phyloP scores from a whole-genome alignment of 2,113 vertebrate species.

The Pholis gunnellus region DNA sequence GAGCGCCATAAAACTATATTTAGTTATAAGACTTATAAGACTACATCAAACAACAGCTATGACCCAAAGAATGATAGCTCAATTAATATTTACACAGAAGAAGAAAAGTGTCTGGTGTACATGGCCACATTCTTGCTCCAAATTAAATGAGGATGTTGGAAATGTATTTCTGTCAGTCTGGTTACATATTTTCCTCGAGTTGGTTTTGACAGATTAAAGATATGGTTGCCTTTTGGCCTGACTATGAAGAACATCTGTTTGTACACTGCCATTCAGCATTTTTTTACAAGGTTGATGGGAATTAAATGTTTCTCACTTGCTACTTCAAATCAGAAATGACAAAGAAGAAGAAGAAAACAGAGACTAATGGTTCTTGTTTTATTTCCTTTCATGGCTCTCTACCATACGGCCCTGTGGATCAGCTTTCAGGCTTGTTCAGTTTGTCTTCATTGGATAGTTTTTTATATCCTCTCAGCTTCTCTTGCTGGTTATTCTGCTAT shows the following conservation, averaged over 20 bases:
- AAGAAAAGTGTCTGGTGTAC: background rate
- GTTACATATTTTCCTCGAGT: slow-evolving; percentile 23
- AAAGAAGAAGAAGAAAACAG: background rate
- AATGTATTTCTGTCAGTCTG: slow-evolving; percentile 3
- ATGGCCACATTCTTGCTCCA: background rate
- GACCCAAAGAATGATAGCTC: background rate
- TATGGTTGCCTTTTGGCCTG: background rate
- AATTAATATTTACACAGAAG: background rate
- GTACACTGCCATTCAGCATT: background rate
- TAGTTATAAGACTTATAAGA: background rate
- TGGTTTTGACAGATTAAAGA: slow-evolving; percentile 24
- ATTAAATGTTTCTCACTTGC: slow-evolving; percentile 1
- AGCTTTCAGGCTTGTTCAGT: background rate
- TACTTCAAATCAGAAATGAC: background rate
- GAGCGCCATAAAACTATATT: background rate
- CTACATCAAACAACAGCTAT: background rate
- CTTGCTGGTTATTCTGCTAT: background rate
- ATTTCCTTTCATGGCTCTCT: background rate
- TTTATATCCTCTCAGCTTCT: slow-evolving; percentile 10
- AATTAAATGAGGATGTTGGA: background rate
- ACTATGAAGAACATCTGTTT: background rate
- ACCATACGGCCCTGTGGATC: background rate
- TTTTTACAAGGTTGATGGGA: background rate
- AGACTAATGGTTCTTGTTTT: background rate
- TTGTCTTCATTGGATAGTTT: background rate